phyloP scores from a whole-genome alignment of 2,888 invertebrate genomes.

The Elysia crispata region DNA sequence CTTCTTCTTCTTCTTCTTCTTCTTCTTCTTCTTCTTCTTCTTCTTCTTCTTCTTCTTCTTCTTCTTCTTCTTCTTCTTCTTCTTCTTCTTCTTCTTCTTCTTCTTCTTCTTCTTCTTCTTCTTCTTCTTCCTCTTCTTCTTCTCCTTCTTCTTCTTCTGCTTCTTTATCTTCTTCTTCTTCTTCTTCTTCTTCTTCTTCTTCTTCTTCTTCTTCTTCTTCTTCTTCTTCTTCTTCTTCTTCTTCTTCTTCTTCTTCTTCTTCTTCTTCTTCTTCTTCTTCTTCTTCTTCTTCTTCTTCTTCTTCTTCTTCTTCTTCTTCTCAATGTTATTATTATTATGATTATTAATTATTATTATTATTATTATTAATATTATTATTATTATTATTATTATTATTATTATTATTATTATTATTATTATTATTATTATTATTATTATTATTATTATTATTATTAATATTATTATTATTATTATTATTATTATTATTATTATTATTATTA shows the following conservation, averaged over 20 bases:
- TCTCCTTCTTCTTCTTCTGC: not conserved
- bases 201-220: conserved; percentile 3
- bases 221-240: conserved; percentile 4
- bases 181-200: conserved; percentile 4
- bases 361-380: too few relatives aligned
- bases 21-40: conserved; percentile 16
- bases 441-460: too few relatives aligned
- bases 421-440: too few relatives aligned
- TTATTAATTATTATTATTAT: too few relatives aligned
- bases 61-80: not conserved
- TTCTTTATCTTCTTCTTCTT: not conserved
- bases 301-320: too few relatives aligned
- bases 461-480: too few relatives aligned
- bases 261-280: conserved; percentile 11
- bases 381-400: too few relatives aligned
- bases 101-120: not conserved
- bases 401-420: too few relatives aligned
- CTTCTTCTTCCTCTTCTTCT: not conserved
- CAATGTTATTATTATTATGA: too few relatives aligned
- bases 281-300: not conserved
- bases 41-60: not conserved
- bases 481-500: too few relatives aligned
- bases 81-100: not conserved
- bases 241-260: not conserved
- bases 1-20: conserved; percentile 34